Percentiles rank a stretch among this genome's conserved stretches.
Conservation (phyloP, 2,113 vertebrate species). For the Equus quagga region DNA sequence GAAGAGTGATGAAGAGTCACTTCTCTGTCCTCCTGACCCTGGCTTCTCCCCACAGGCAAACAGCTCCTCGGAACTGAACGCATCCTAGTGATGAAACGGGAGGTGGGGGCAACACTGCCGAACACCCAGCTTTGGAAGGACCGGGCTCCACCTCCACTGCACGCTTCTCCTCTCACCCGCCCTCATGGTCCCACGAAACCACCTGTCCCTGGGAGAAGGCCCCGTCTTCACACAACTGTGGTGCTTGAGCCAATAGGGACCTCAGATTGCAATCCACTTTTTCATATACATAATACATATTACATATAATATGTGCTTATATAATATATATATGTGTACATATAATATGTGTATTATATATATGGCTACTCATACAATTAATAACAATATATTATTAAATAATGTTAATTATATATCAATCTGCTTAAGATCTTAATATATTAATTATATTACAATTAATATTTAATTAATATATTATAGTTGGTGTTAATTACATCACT, state of each 20-base stretch:
- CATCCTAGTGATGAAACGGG: neutral
- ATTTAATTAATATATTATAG: neutral
- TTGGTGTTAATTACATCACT: neutral
- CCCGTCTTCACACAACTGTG: neutral
- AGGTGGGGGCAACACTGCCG: too few species aligned
- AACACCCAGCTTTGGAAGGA: neutral
- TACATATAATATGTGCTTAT: too few species aligned
- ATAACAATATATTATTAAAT: neutral
- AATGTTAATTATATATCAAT: neutral
- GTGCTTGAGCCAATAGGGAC: neutral
- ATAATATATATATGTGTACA: too few species aligned
- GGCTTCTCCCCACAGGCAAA: neutral
- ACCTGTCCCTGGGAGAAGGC: neutral
- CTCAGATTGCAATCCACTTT: neutral
- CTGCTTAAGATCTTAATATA: neutral
- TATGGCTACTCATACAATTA: too few species aligned
- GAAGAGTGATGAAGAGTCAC: neutral
- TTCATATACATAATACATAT: neutral
- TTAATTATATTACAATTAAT: neutral
- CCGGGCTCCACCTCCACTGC: neutral
- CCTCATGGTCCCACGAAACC: neutral
- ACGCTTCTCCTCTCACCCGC: neutral
- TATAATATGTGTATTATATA: too few species aligned
- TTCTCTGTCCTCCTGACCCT: neutral
- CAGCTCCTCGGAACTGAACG: neutral